These are phyloP conservation scores for Melikaiella ostensackeni DNA, from an alignment of 2,888 invertebrate genomes.

Conservation along the genomic window DNA sequence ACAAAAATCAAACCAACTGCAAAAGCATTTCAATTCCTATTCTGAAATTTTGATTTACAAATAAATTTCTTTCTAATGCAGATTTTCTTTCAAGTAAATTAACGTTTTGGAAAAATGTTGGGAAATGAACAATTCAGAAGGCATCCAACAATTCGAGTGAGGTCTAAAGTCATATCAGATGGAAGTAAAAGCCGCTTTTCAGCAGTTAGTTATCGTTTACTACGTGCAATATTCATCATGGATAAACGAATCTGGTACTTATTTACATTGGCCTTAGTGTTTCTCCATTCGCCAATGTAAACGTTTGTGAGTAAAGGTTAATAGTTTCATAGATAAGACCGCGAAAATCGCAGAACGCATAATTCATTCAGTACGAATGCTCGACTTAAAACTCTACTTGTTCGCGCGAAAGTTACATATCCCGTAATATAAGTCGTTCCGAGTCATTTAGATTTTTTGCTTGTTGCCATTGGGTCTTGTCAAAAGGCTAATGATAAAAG, in stretches of 20 bases:
- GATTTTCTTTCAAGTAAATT: neutral
- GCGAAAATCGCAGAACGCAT: conserved; percentile 58
- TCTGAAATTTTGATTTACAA: neutral
- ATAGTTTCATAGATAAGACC: conserved; percentile 62
- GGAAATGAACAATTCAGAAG: neutral
- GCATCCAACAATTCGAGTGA: neutral
- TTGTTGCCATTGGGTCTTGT: neutral
- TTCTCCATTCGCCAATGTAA: conserved; percentile 55
- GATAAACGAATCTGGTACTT: conserved; percentile 61
- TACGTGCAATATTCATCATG: conserved; percentile 52
- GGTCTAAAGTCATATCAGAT: conserved; percentile 3
- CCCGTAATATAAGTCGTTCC: neutral
- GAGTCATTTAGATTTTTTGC: neutral
- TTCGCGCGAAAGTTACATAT: conserved; percentile 24
- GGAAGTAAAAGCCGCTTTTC: conserved; percentile 37
- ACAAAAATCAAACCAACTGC: neutral
- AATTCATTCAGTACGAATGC: conserved; percentile 60
- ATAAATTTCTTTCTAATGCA: no score
- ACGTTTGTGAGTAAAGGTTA: conserved; percentile 67
- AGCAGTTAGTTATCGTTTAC: conserved; percentile 53
- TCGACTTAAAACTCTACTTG: conserved; percentile 46
- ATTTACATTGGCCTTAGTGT: conserved; percentile 64
- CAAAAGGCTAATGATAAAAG: neutral
- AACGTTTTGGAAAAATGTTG: neutral
- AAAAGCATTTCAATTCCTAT: neutral